Conservation (phyloP, 2,113 vertebrate genomes). For the Porphyrio hochstetteri region DNA sequence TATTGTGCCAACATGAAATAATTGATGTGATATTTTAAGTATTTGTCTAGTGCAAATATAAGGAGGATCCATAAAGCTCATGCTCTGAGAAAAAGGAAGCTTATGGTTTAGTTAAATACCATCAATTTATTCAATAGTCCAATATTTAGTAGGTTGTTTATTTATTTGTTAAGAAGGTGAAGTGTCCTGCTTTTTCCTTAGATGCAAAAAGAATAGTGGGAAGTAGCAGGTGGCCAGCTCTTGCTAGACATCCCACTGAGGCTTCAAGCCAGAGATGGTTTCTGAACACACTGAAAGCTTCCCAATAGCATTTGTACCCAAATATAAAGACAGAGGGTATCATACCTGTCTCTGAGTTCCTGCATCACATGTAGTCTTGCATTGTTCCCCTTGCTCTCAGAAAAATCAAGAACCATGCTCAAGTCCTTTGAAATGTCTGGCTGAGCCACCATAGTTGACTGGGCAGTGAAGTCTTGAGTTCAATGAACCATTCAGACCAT, state of each 20-base stretch:
- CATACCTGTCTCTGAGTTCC: neutral
- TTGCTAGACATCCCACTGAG: neutral
- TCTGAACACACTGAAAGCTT: neutral
- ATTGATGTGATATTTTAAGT: conserved; percentile 50
- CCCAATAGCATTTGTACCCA: neutral
- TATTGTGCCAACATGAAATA: conserved; percentile 59
- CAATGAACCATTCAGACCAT: neutral
- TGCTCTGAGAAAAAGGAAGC: neutral
- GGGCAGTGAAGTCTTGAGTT: neutral
- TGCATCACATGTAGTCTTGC: neutral
- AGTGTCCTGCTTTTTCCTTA: neutral
- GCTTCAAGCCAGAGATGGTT: neutral
- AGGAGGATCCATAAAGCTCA: neutral
- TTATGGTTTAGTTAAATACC: neutral
- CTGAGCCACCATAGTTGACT: neutral
- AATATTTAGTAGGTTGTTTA: neutral
- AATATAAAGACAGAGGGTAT: neutral
- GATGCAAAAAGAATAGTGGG: neutral
- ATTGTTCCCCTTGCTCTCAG: neutral
- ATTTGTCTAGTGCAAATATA: conserved; percentile 51
- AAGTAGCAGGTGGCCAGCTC: neutral
- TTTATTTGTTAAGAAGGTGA: neutral
- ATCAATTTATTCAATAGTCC: neutral
- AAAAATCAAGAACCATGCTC: neutral
- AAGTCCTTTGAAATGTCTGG: neutral